A percentile compares a stretch with the other conserved stretches of the same genome.
Evolutionary conservation across 2,113 vertebrate genomes (phyloP).

Genomic region (Baryphthengus martii): DNA sequence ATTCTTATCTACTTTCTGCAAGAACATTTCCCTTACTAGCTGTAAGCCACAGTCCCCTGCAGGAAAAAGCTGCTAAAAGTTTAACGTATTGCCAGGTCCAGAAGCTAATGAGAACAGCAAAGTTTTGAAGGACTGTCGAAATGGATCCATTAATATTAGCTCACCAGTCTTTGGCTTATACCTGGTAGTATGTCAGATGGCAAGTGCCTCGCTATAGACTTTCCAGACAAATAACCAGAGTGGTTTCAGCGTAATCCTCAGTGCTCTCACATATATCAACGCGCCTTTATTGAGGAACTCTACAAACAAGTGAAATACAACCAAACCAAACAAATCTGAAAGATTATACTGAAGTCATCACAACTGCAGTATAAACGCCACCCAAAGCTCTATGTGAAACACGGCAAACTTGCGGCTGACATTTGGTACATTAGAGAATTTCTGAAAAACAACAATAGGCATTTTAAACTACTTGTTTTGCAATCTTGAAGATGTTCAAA

Average conservation of each 20-base stretch:
- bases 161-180: not conserved
- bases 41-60: not conserved
- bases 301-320: not conserved
- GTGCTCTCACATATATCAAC: not conserved
- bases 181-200: not conserved
- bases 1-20: not conserved
- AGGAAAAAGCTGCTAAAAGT: not conserved
- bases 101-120: not conserved
- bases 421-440: not conserved
- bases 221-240: not conserved
- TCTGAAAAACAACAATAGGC: not conserved
- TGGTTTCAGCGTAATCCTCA: not conserved
- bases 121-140: not conserved
- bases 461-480: not conserved
- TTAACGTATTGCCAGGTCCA: not conserved
- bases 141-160: not conserved
- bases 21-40: not conserved
- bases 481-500: not conserved
- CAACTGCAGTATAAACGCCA: not conserved
- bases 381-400: not conserved
- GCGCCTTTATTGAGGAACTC: not conserved
- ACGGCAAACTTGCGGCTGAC: not conserved
- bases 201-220: not conserved
- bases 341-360: not conserved
- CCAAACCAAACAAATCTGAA: not conserved